Conservation (phyloP, 2,888 invertebrate species). For the Bembecia ichneumoniformis region DNA sequence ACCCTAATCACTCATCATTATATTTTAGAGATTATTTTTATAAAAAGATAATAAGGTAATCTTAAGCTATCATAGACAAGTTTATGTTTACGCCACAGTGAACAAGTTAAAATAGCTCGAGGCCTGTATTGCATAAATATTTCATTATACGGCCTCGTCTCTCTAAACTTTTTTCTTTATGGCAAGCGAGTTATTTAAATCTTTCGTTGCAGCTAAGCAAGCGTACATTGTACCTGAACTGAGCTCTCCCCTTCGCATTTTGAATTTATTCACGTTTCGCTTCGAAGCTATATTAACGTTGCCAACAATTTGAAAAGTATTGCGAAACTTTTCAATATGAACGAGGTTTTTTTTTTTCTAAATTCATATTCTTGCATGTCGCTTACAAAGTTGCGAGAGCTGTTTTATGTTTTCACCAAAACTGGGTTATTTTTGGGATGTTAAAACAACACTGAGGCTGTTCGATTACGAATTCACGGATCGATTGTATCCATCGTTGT, state of each 20-base stretch:
- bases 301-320: slow-evolving; percentile 35
- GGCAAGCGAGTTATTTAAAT: slow-evolving; percentile 13
- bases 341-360: slow-evolving; percentile 22
- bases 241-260: slow-evolving; percentile 24
- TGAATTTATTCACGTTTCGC: slow-evolving; percentile 36
- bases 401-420: neutral
- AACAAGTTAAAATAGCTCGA: neutral
- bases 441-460: neutral
- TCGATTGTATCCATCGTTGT: too few relatives aligned
- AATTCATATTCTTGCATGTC: slow-evolving; percentile 26
- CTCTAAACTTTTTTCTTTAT: slow-evolving; percentile 7
- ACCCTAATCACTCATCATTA: too few relatives aligned
- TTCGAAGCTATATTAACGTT: slow-evolving; percentile 30
- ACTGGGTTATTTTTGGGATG: neutral
- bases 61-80: too few relatives aligned
- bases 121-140: slow-evolving; percentile 1
- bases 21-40: too few relatives aligned
- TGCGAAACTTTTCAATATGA: slow-evolving; percentile 29
- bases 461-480: neutral
- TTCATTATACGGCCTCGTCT: slow-evolving; percentile 5
- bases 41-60: neutral
- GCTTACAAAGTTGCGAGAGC: slow-evolving; percentile 1
- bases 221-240: slow-evolving; percentile 10
- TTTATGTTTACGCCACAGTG: neutral
- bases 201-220: slow-evolving; percentile 19